A percentile compares a stretch with the other conserved stretches of the same genome.
These are phyloP conservation scores for Marronus borbonicus DNA, from an alignment of 2,888 invertebrate genomes.

Conservation along the genomic window DNA sequence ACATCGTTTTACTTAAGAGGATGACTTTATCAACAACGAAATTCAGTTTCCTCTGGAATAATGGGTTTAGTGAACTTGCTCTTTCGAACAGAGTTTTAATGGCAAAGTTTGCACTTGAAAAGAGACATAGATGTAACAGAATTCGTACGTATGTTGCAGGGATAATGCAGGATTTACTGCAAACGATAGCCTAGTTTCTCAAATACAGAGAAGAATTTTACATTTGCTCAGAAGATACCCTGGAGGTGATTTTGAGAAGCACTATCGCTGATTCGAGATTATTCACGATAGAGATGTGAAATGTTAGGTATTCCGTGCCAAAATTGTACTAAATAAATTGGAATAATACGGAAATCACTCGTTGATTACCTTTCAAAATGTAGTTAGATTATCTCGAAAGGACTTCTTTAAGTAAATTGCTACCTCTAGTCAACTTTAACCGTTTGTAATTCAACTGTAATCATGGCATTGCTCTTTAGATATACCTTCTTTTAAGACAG, in stretches of 20 bases:
- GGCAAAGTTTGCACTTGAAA: conserved; percentile 27
- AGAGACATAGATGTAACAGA: conserved; percentile 4
- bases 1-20: not conserved
- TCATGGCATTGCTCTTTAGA: too few relatives aligned
- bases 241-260: conserved; percentile 33
- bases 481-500: too few relatives aligned
- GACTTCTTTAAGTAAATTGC: not conserved
- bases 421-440: too few relatives aligned
- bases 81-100: conserved; percentile 35
- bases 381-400: not conserved
- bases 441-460: too few relatives aligned
- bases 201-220: conserved; percentile 33
- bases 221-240: conserved; percentile 13
- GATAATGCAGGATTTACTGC: conserved; percentile 20
- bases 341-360: conserved; percentile 13
- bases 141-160: conserved; percentile 8
- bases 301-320: not conserved
- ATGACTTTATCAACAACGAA: not conserved
- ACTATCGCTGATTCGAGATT: conserved; percentile 23
- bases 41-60: not conserved
- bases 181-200: conserved; percentile 37
- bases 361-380: not conserved
- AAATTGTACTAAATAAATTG: not conserved
- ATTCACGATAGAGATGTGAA: not conserved
- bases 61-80: not conserved